Conservation (phyloP, 2,797 vertebrate genomes). For the Enteromius trimaculatus region DNA sequence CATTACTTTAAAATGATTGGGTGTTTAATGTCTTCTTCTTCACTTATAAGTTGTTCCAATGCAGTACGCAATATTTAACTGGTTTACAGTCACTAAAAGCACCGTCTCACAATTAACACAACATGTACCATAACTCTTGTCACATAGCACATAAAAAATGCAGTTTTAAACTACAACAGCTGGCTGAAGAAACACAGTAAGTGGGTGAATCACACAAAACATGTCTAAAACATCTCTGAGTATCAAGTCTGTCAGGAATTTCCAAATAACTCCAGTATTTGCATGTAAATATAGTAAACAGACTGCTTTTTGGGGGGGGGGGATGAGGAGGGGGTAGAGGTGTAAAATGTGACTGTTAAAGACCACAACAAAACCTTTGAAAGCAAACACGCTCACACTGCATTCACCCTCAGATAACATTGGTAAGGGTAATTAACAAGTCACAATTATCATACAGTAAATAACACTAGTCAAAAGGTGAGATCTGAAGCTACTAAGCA, state of each 20-base stretch:
- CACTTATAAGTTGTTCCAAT: neutral
- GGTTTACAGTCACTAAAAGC: neutral
- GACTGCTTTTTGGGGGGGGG: neutral
- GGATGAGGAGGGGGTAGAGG: neutral
- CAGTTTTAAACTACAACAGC: conserved; percentile 25
- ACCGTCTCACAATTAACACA: neutral
- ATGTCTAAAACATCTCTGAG: neutral
- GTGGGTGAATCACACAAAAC: neutral
- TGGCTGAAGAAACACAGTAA: neutral
- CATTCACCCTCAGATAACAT: neutral
- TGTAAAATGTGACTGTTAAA: neutral
- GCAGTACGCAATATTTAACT: neutral
- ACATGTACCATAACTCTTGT: neutral
- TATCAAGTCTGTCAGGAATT: neutral
- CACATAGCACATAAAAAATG: neutral
- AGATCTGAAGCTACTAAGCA: conserved; percentile 20
- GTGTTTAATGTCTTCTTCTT: neutral
- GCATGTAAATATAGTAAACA: neutral
- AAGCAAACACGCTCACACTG: conserved; percentile 1
- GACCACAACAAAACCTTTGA: neutral
- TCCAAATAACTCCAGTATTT: neutral
- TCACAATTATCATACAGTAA: neutral
- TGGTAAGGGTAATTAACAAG: neutral
- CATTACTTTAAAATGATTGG: neutral
- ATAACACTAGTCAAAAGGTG: conserved; percentile 3